Evolutionary conservation across 2,113 vertebrate species (phyloP), one percentile per base, ranked within the genome.

Genomic region (Coturnix japonica): DNA sequence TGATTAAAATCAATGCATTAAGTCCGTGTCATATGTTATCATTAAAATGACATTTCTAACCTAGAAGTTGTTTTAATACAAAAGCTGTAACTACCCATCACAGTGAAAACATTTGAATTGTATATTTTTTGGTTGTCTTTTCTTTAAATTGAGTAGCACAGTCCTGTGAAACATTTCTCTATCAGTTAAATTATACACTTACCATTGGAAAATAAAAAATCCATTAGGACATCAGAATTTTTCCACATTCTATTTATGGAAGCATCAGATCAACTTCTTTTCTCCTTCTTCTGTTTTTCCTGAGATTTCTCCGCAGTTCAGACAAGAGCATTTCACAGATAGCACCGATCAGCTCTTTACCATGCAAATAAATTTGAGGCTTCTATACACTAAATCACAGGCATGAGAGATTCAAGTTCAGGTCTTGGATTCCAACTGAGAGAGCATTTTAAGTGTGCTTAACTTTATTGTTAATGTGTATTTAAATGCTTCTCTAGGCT

Each of bases 121-220:
- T 37, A 18, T 30, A 54, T 30, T 54, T 28, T 81, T 61, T 25
- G 18, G 54, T 37, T 16, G 23, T 11, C 25, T 37, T 61, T 37
- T 26, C 11, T 28, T 61, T 39, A 39, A 54, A 35, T 4, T n/a
- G 19, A 88, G 33, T 35, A 67, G 35, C 69, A 69, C 44, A 65
- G 51, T 88, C 30, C 26, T 23, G 33, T 54, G 70, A 2, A 1
- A 65, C 39, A 28, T 79, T 90, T 95, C 70, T 61, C 86, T 77
- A 54, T 94, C 85, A 61, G 85, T 78, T 83, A 88, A 96, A 88
- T 94, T 73, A 87, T 17, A 85, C 25, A 51, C 46, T 80, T 91
- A 76, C 39, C 63, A 46, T 37, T 47, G 26, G 72, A 41, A 56
- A 85, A 37, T 37, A 83, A 84, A 83, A 81, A 85, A 73, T 69